phyloP scores from a whole-genome alignment of 2,797 vertebrate genomes.

The Chelidonichthys spinosus region DNA sequence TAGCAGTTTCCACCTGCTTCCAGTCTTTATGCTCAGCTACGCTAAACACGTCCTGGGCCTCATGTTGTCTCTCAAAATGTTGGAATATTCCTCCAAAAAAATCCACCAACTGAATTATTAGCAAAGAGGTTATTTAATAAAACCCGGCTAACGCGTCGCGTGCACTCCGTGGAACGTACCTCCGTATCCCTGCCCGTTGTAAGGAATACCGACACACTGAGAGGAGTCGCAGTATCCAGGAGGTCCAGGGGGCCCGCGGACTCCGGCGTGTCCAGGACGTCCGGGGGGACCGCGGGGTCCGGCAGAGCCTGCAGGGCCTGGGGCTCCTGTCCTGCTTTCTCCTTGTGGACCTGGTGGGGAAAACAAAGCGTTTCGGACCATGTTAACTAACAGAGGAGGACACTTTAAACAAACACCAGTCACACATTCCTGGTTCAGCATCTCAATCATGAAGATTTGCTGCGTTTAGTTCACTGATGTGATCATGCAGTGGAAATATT shows the following conservation, averaged over 20 bases:
- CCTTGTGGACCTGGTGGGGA: slow-evolving; percentile 88
- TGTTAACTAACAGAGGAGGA: background rate
- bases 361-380: background rate
- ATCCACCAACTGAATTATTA: background rate
- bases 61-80: background rate
- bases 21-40: slow-evolving; percentile 13
- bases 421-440: too few species aligned
- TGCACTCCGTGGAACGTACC: slow-evolving; percentile 82
- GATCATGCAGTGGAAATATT: background rate
- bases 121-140: background rate
- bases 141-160: background rate
- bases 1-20: slow-evolving; percentile 5
- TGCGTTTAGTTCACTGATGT: background rate
- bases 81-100: background rate
- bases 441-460: background rate
- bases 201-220: slow-evolving; percentile 95
- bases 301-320: slow-evolving; percentile 88
- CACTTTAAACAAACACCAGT: too few species aligned
- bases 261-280: slow-evolving; percentile 90
- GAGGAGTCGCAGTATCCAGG: slow-evolving; percentile 97
- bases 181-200: slow-evolving; percentile 96
- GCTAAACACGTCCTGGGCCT: background rate
- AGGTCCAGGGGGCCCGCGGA: slow-evolving; percentile 91
- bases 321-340: slow-evolving; percentile 91
- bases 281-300: slow-evolving; percentile 92